Evolutionary conservation across 2,797 vertebrate species (phyloP), one percentile per base, ranked within the genome.

Genomic region (Amphiprion clarkii): DNA sequence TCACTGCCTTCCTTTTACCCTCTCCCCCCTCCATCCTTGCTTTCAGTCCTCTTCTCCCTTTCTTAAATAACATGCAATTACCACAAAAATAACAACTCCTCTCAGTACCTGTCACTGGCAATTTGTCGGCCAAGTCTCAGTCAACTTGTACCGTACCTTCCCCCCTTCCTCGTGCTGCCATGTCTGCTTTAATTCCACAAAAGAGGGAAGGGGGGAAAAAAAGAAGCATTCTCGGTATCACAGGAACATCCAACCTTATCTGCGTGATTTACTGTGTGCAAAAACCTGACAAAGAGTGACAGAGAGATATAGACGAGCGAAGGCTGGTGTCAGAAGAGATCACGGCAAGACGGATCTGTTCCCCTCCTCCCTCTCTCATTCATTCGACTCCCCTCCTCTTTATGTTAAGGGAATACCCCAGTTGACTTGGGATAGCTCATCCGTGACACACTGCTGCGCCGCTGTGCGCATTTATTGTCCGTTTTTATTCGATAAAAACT

Each of bases 311-410:
- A 91, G 89, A 89, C 48, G 67, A 82, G 89, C 82, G 40, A 90
- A 93, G 92, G 77, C 90, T 87, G 84, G 85, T 92, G 92, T 91
- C 91, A 88, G 73, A 86, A 83, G 71, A 89, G 87, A 92, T 94
- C 86, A 90, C 77, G 78, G 81, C 25, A 42, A 81, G 77, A 79
- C 42, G 25, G 69, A 82, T 89, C 69, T 68, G 12, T 53, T 57
- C 9, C 56, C 57, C 62, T 48, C 48, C 46, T 31, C 52, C 67
- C 31, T 67, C 54, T 55, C 73, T 25, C 66, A 40, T 71, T 77
- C 74, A 31, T 69, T 67, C 60, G 70, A 78, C 79, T 74, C 55
- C 33, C 48, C 73, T 79, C 68, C 71, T 72, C 67, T 61, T 79
- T 69, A 68, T 74, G 74, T 72, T 61, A 69, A 75, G 81, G 76